phyloP scores from a whole-genome alignment of 2,888 invertebrate species.

The Dastarcus helophoroides region DNA sequence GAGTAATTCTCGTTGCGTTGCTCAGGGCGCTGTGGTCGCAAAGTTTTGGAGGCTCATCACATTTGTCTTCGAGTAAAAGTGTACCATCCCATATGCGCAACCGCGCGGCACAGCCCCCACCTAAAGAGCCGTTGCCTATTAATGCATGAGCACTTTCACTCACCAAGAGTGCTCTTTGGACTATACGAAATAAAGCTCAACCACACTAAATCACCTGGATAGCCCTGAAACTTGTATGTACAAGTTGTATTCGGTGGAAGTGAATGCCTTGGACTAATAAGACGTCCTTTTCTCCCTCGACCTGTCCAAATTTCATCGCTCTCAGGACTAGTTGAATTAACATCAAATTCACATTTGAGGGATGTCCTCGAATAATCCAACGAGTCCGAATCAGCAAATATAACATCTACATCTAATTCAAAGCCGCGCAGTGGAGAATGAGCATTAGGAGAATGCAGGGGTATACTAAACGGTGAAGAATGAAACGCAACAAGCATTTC shows the following conservation, averaged over 20 bases:
- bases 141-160: conserved; percentile 36
- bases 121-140: conserved; percentile 26
- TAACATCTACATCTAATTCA: conserved; percentile 77
- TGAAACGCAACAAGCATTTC: conserved; percentile 82
- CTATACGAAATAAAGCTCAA: conserved; percentile 78
- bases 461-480: conserved; percentile 73
- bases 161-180: conserved; percentile 58
- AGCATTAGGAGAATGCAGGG: conserved; percentile 52
- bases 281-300: conserved; percentile 56
- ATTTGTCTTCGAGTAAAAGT: conserved; percentile 56
- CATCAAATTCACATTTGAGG: conserved; percentile 57
- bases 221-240: conserved; percentile 73
- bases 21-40: conserved; percentile 71
- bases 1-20: conserved; percentile 60
- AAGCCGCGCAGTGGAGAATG: conserved; percentile 66
- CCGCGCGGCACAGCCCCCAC: conserved; percentile 53
- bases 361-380: conserved; percentile 63
- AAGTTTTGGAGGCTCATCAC: conserved; percentile 66
- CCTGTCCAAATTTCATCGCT: conserved; percentile 45
- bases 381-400: conserved; percentile 79
- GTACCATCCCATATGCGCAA: conserved; percentile 66
- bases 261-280: conserved; percentile 72
- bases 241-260: conserved; percentile 78
- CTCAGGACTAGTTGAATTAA: conserved; percentile 60
- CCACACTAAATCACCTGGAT: conserved; percentile 72